Evolutionary conservation across 2,113 vertebrate species (phyloP), one percentile per base, ranked within the genome.

Genomic region (Bubo scandiacus): DNA sequence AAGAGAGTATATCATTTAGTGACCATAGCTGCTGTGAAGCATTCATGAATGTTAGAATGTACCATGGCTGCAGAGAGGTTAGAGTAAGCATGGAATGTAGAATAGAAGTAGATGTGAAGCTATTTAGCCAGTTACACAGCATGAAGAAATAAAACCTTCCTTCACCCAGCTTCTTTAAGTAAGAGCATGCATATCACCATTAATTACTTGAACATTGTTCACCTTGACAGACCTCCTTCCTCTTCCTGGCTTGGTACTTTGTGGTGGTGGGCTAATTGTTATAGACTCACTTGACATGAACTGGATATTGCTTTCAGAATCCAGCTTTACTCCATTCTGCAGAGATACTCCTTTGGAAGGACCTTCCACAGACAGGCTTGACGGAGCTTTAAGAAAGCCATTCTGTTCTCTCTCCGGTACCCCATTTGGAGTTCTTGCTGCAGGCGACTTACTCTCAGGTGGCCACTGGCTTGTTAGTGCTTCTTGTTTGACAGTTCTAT

Each of bases 211-310:
- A 97, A 97, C 71, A 85, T 77, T 92, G 79, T 98, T 99, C 99
- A 99, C 99, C 99, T 99, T 99, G 97, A 98, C 97, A 94, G 97
- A 98, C 97, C 99, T 98, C 97, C 99, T 99, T 98, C 99, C 98
- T 98, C 98, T 98, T 98, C 99, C 99, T 25, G 98, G 98, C 97
- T 99, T 99, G 97, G 97, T 97, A 97, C 95, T 99, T 98, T 99
- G 99, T 80, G 99, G 99, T 97, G 99, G 99, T 89, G 99, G 99
- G 95, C 95, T 99, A 98, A 99, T 98, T 92, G 98, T 97, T 96
- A 99, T 98, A 88, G 99, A 98, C 62, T 99, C 98, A 97, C 98
- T 97, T 90, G 97, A 59, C 74, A 96, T 91, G 82, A 96, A 87
- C 83, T 97, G 97, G 62, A 92, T 63, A 98, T 95, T 91, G 92